Evolutionary conservation across 2,797 vertebrate genomes (phyloP).

Genomic region (Phalloptychus januarius): DNA sequence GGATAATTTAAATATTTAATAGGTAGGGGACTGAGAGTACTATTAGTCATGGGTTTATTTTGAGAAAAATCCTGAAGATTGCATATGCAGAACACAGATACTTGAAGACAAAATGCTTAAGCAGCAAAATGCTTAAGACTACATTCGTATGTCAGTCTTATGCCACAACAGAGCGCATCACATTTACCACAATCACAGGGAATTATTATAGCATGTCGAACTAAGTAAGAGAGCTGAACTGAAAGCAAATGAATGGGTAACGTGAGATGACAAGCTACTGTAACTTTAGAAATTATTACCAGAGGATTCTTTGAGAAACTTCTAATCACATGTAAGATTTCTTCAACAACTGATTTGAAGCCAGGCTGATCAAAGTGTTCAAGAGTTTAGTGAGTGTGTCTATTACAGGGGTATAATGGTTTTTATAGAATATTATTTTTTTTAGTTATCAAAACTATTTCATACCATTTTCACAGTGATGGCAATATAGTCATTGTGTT

Average conservation of each 20-base stretch:
- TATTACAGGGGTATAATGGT: background rate
- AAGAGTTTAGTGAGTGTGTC: background rate
- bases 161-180: conserved; percentile 20
- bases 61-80: conserved; percentile 46
- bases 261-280: conserved; percentile 39
- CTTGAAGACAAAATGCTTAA: conserved; percentile 42
- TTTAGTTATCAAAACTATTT: background rate
- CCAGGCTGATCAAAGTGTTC: conserved; percentile 29
- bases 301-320: conserved; percentile 41
- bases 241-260: conserved; percentile 45
- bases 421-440: no score
- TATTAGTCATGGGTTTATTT: conserved; percentile 47
- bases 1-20: conserved; percentile 51
- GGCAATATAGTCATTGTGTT: background rate
- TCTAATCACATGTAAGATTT: conserved; percentile 27
- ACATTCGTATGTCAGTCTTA: background rate
- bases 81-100: conserved; percentile 59
- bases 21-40: conserved; percentile 35
- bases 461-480: background rate
- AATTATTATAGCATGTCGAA: conserved; percentile 26
- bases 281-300: conserved; percentile 39
- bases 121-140: conserved; percentile 14
- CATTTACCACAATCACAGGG: conserved; percentile 40
- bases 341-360: conserved; percentile 21
- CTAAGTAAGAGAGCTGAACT: conserved; percentile 24